These are phyloP conservation scores for Synaphobranchus kaupii DNA, from an alignment of 2,797 vertebrate genomes.

Conservation along the genomic window DNA sequence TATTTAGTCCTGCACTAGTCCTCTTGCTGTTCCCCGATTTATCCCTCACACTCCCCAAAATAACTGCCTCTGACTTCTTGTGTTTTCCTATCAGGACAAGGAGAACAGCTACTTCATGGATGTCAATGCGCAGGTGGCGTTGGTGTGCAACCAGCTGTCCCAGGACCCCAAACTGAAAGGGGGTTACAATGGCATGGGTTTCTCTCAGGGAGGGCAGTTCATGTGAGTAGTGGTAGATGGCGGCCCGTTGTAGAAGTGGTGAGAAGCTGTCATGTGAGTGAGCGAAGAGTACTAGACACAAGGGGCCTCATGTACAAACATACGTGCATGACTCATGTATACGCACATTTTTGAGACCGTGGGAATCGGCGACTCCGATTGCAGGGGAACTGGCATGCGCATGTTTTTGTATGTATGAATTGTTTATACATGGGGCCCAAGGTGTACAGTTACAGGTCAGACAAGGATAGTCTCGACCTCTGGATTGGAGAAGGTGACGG, in stretches of 20 bases:
- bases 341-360: too few species aligned
- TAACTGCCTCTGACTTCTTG: neutral
- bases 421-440: too few species aligned
- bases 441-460: too few species aligned
- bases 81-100: constrained; percentile 74
- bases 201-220: constrained; percentile 95
- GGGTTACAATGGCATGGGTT: constrained; percentile 97
- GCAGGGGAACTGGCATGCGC: too few species aligned
- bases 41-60: neutral
- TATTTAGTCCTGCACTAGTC: neutral
- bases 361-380: too few species aligned
- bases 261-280: neutral
- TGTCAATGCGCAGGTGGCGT: constrained; percentile 83
- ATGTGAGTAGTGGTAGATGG: constrained; percentile 75
- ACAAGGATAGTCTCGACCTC: neutral
- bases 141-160: constrained; percentile 81
- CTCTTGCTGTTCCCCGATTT: neutral
- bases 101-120: constrained; percentile 94
- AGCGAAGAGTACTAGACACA: neutral
- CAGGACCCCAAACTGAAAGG: constrained; percentile 76
- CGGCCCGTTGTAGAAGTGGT: neutral
- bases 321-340: too few species aligned
- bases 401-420: too few species aligned
- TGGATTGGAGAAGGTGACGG: neutral
- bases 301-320: too few species aligned